Evolutionary conservation across 2,888 invertebrate genomes (phyloP), one percentile per base, ranked within the genome.

Genomic region (Rhopalosiphum nymphaeae): DNA sequence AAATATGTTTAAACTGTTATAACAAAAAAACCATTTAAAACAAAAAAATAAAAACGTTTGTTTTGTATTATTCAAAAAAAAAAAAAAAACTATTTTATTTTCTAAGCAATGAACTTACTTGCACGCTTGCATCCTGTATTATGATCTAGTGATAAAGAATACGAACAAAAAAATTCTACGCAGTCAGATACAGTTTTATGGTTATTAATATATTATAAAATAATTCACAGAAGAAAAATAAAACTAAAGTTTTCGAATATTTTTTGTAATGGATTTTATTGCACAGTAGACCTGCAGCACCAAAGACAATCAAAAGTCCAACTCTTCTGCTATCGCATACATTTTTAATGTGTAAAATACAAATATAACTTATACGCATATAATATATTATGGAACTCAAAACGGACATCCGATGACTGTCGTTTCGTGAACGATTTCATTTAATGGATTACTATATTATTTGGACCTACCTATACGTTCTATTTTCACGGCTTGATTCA

Each of bases 321-420:
- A 78, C 36, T 78, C 36, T 9, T 78, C 36, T 36, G 36, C 36
- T 26, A 67, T 36, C n/a, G 36, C 29, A 90, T 84, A 91, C 78
- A 91, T 91, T 42, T 84, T 91, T 91, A 91, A 67, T n/a, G 61
- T 36, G 36, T 36, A 21, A 7, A 78, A 36, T 36, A 21, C 78
- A 42, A 78, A 78, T 78, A 36, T 78, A 21, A 42, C 36, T 78
- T 78, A 78, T 78, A 78, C 4, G 21, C 36, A 9, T 3, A 9
- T 78, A 36, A 9, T 78, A 36, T 9, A 78, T 36, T 36, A 78
- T 36, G 42, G 5, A 78, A 44, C 89, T 29, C 29, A 57, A 0
- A 46, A n/a, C n/a, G 36, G 44, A 91, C 2, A 26, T 2, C 11
- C 13, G 36, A 3, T 36, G 78, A 36, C 26, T 26, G 61, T 67